Conservation (phyloP, 2,888 invertebrate genomes). For the Junonia oenone region DNA sequence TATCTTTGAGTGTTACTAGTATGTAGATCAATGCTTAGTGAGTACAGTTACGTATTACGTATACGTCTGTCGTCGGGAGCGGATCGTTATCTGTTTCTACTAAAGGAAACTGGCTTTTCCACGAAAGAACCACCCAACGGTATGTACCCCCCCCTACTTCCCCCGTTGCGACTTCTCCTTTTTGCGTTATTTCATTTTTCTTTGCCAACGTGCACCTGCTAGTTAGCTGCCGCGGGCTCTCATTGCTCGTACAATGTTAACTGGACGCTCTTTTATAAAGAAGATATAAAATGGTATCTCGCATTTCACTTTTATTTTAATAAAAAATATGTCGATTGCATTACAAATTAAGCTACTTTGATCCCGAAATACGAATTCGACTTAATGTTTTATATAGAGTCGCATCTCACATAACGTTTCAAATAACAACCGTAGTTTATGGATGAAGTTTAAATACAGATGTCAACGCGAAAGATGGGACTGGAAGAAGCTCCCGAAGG, state of each 20-base stretch:
- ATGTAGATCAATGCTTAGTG: constrained; percentile 66
- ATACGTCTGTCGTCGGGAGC: constrained; percentile 67
- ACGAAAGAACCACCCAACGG: constrained; percentile 70
- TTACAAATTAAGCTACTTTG: neutral
- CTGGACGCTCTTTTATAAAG: constrained; percentile 43
- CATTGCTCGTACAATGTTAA: constrained; percentile 51
- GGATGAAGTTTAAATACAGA: constrained; percentile 61
- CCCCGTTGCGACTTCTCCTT: constrained; percentile 61
- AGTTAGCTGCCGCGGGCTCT: constrained; percentile 67
- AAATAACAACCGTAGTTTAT: neutral
- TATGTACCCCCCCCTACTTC: constrained; percentile 50
- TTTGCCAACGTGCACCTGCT: constrained; percentile 73
- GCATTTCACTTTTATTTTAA: constrained; percentile 30
- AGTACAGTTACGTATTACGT: constrained; percentile 69
- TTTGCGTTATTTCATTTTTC: constrained; percentile 78
- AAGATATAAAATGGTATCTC: constrained; percentile 34
- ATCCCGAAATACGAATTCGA: constrained; percentile 4
- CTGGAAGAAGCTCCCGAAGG: constrained; percentile 48
- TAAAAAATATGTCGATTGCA: constrained; percentile 6
- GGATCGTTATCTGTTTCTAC: constrained; percentile 80
- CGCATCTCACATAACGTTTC: neutral
- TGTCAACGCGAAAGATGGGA: constrained; percentile 63
- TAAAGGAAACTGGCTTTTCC: constrained; percentile 77
- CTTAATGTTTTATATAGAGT: neutral
- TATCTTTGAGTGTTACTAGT: constrained; percentile 58